A percentile compares a stretch with the other conserved stretches of the same genome.
Conservation (phyloP, 2,797 vertebrate genomes). For the Knipowitschia caucasica region DNA sequence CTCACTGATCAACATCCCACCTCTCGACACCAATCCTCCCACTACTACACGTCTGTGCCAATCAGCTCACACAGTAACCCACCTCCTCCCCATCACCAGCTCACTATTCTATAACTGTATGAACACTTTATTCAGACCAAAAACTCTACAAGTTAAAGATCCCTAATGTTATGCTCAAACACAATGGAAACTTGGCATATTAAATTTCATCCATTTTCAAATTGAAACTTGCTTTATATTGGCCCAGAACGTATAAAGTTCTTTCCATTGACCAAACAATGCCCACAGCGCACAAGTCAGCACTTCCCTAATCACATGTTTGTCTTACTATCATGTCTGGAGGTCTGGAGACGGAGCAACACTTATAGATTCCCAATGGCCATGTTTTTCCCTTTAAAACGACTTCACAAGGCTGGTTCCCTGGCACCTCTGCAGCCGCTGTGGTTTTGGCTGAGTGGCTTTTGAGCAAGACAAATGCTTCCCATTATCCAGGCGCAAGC, state of each 20-base stretch:
- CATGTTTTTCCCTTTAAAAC: conserved; percentile 51
- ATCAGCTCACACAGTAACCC: too few relatives aligned
- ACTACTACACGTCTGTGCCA: too few relatives aligned
- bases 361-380: conserved; percentile 46
- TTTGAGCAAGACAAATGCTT: conserved; percentile 58
- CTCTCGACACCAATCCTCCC: too few relatives aligned
- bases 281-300: conserved; percentile 58
- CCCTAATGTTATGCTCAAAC: background rate
- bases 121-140: background rate
- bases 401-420: conserved; percentile 48
- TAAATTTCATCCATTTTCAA: conserved; percentile 32
- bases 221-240: conserved; percentile 26
- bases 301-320: conserved; percentile 69
- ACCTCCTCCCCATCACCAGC: too few relatives aligned
- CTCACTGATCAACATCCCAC: too few relatives aligned
- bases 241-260: conserved; percentile 13
- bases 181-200: conserved; percentile 9
- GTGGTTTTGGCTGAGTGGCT: conserved; percentile 50
- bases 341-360: conserved; percentile 47
- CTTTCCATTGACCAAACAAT: conserved; percentile 52
- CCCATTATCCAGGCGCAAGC: conserved; percentile 47
- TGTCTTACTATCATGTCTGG: conserved; percentile 54
- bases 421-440: conserved; percentile 55
- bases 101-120: conserved; percentile 14
- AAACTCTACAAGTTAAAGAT: too few relatives aligned